Conservation (phyloP, 2,797 vertebrate genomes). For the Hypotaenidia okinawae region DNA sequence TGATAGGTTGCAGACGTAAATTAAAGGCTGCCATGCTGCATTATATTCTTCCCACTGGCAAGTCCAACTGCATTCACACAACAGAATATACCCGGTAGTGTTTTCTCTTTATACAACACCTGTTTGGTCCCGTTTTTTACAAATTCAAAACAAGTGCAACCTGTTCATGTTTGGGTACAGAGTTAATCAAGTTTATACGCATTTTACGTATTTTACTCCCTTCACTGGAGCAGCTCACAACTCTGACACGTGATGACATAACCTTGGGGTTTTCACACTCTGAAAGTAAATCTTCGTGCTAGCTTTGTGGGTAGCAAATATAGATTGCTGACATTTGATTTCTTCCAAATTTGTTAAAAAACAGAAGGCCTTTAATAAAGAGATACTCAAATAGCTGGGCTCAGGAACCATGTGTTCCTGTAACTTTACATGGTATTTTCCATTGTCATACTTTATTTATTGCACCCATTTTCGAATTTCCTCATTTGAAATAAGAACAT, state of each 20-base stretch:
- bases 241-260: background rate
- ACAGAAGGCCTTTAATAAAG: background rate
- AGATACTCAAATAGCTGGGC: background rate
- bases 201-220: background rate
- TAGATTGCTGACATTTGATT: background rate
- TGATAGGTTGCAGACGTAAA: background rate
- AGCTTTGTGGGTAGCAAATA: background rate
- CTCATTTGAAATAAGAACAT: background rate
- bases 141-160: constrained; percentile 2
- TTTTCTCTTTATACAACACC: constrained; percentile 9
- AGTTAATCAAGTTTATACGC: background rate
- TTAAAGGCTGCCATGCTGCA: background rate
- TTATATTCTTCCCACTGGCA: background rate
- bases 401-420: background rate
- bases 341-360: background rate
- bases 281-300: background rate
- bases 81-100: background rate
- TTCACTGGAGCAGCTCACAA: background rate
- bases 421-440: background rate
- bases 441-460: background rate
- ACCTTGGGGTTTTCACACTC: too few species aligned
- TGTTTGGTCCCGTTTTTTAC: background rate
- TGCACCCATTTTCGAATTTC: background rate
- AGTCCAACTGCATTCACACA: constrained; percentile 1
- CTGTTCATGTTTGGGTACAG: background rate